These are phyloP conservation scores for Corythoichthys haematopterus DNA, from an alignment of 2,113 vertebrate genomes.

Conservation along the genomic window DNA sequence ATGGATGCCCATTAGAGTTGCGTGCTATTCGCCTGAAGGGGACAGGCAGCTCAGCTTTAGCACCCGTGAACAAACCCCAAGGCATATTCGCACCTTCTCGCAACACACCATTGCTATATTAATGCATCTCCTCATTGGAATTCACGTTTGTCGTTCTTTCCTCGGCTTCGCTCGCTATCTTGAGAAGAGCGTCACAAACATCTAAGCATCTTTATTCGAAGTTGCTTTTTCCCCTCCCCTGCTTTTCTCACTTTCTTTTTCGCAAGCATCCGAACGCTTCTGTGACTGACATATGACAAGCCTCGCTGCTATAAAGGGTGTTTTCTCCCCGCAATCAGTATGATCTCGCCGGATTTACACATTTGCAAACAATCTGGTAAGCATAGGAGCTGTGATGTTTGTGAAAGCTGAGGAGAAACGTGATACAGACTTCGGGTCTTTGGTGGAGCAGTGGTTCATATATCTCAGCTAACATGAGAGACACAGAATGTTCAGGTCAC, in stretches of 20 bases:
- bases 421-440: background rate
- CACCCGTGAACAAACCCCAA: conserved; percentile 44
- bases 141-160: conserved; percentile 12
- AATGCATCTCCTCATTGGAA: conserved; percentile 37
- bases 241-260: conserved; percentile 2
- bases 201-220: conserved; percentile 21
- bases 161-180: conserved; percentile 34
- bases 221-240: conserved; percentile 12
- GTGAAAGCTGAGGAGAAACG: conserved; percentile 23
- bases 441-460: background rate
- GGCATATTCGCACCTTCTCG: conserved; percentile 55
- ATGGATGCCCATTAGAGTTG: conserved; percentile 40
- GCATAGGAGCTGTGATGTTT: conserved; percentile 14
- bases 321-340: conserved; percentile 9
- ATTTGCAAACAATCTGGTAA: conserved; percentile 22
- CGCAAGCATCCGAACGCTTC: background rate
- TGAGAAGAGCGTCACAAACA: conserved; percentile 37
- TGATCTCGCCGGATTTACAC: conserved; percentile 40
- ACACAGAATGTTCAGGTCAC: background rate
- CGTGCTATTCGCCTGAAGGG: conserved; percentile 39
- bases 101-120: conserved; percentile 51
- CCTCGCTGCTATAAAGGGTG: conserved; percentile 12
- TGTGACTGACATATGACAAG: conserved; percentile 2
- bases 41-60: conserved; percentile 36
- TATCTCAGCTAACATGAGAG: background rate